Conservation (phyloP, 1,140 invertebrate genomes). For the Hydropsyche tenuis region DNA sequence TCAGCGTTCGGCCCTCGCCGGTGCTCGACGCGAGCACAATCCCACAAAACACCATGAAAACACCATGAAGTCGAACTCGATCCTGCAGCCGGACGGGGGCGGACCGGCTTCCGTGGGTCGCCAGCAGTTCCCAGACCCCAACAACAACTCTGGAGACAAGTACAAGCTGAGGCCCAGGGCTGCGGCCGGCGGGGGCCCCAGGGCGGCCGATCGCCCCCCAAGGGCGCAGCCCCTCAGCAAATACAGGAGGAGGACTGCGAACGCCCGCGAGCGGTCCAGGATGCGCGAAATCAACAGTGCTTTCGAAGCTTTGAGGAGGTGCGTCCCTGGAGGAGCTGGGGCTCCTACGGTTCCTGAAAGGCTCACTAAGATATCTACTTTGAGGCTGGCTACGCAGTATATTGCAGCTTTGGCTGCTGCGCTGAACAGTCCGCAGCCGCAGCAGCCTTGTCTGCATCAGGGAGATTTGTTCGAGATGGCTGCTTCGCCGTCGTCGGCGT, state of each 20-base stretch:
- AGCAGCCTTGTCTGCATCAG: not conserved
- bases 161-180: conserved; percentile 60
- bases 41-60: not conserved
- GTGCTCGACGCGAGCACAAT: not conserved
- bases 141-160: conserved; percentile 39
- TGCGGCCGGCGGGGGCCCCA: conserved; percentile 43
- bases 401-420: conserved; percentile 62
- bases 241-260: conserved; percentile 87
- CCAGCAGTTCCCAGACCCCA: conserved; percentile 41
- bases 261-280: conserved; percentile 81
- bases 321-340: conserved; percentile 70
- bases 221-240: conserved; percentile 79
- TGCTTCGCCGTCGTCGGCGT: conserved; percentile 22
- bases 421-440: conserved; percentile 31
- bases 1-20: no score
- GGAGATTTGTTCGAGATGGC: conserved; percentile 53
- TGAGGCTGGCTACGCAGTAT: conserved; percentile 85
- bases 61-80: conserved; percentile 42
- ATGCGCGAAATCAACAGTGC: conserved; percentile 90
- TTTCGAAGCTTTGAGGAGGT: conserved; percentile 79
- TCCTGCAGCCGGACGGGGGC: conserved; percentile 29
- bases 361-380: conserved; percentile 86
- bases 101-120: not conserved
- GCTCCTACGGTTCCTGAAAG: conserved; percentile 70
- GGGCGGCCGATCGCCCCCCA: conserved; percentile 55